phyloP scores from a whole-genome alignment of 1,140 invertebrate species.

The Zaprionus gabonicus region DNA sequence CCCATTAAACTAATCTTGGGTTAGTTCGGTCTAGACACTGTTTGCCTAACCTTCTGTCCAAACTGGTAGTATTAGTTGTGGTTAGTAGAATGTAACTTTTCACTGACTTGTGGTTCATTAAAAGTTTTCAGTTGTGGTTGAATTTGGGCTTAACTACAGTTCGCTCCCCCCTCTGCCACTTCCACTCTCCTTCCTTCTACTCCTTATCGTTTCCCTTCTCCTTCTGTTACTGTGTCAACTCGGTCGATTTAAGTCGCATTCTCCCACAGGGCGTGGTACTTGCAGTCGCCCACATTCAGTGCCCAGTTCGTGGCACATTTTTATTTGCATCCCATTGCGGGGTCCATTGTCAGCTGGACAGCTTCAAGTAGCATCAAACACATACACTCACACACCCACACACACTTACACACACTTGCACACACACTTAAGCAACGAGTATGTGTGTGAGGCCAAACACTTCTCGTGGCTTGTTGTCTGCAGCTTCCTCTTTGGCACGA shows the following conservation, averaged over 20 bases:
- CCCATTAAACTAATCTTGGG: not conserved
- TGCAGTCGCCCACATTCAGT: conserved; percentile 13
- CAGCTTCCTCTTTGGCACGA: not conserved
- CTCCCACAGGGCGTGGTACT: not conserved
- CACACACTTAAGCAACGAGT: conserved; percentile 4
- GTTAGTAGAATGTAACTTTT: conserved; percentile 15
- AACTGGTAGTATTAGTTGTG: not conserved
- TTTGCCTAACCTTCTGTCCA: not conserved
- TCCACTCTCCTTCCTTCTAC: not conserved
- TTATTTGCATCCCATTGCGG: conserved; percentile 18
- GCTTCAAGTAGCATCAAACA: conserved; percentile 10
- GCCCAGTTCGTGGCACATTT: not conserved
- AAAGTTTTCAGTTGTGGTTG: not conserved
- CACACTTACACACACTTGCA: not conserved
- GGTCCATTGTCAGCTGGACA: conserved; percentile 27
- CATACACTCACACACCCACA: not conserved
- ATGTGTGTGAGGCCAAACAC: not conserved
- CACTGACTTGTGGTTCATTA: not conserved
- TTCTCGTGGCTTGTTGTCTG: not conserved
- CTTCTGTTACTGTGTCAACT: not conserved
- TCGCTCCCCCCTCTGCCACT: not conserved
- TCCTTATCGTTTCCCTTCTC: not conserved
- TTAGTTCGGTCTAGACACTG: conserved; percentile 5
- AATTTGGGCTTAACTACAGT: not conserved
- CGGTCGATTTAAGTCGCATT: not conserved